phyloP scores from a whole-genome alignment of 1,140 invertebrate species.

The Acromyrmex heyeri region DNA sequence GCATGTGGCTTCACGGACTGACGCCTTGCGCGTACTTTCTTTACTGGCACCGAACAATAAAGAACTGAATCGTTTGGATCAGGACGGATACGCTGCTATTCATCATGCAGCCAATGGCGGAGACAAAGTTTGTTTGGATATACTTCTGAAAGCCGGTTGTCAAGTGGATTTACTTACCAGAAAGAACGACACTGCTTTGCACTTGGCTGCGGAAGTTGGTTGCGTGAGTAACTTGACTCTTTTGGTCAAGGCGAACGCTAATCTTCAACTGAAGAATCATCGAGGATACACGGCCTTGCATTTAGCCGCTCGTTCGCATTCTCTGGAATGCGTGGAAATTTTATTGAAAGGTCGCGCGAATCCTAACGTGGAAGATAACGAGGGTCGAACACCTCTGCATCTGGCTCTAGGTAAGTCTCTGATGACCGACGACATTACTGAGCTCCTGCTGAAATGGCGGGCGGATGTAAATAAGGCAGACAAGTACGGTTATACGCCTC shows the following conservation, averaged over 20 bases:
- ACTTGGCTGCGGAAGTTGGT: conserved; percentile 93
- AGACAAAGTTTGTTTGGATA: conserved; percentile 89
- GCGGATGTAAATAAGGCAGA: conserved; percentile 95
- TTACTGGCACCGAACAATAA: conserved; percentile 91
- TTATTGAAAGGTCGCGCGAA: conserved; percentile 90
- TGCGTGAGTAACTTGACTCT: conserved; percentile 91
- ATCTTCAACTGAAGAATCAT: conserved; percentile 90
- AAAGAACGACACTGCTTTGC: conserved; percentile 91
- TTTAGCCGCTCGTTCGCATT: conserved; percentile 91
- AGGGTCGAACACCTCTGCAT: conserved; percentile 92
- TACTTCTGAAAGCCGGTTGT: conserved; percentile 90
- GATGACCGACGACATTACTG: conserved; percentile 91
- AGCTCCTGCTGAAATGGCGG: conserved; percentile 91
- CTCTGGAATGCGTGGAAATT: conserved; percentile 92
- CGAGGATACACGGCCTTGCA: conserved; percentile 93
- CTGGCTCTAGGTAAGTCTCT: conserved; percentile 92
- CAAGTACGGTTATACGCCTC: conserved; percentile 95
- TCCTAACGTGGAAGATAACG: conserved; percentile 92
- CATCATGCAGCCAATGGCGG: conserved; percentile 92
- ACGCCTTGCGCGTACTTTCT: conserved; percentile 91
- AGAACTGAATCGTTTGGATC: conserved; percentile 90
- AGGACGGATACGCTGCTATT: conserved; percentile 91
- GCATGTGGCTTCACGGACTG: conserved; percentile 92
- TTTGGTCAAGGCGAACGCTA: conserved; percentile 91
- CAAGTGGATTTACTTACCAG: conserved; percentile 87